Evolutionary conservation across 2,797 vertebrate species (phyloP).

Genomic region (Smutsia temminckii): DNA sequence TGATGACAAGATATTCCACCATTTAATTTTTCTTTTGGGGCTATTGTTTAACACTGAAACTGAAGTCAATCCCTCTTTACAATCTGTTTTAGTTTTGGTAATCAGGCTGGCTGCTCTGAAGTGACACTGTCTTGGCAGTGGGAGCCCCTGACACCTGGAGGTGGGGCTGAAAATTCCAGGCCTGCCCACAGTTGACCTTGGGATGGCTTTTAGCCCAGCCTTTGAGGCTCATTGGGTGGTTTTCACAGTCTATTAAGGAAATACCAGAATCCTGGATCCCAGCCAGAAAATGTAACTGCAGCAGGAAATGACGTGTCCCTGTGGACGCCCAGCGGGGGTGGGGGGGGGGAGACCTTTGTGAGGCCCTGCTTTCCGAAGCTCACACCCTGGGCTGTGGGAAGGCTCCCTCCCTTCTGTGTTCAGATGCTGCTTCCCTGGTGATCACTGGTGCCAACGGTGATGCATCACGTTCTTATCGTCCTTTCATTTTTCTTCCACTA

Average conservation of each 20-base stretch:
- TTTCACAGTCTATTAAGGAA: conserved; percentile 65
- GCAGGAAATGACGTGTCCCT: background rate
- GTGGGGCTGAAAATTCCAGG: conserved; percentile 67
- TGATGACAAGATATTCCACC: conserved; percentile 49
- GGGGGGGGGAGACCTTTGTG: background rate
- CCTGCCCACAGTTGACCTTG: conserved; percentile 69
- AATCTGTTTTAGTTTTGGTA: conserved; percentile 55
- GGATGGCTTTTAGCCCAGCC: conserved; percentile 45
- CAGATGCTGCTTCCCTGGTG: background rate
- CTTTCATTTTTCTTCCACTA: background rate
- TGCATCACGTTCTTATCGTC: background rate
- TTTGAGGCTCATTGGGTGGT: background rate
- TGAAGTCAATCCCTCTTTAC: conserved; percentile 67
- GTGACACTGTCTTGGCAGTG: conserved; percentile 60
- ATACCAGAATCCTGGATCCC: conserved; percentile 20
- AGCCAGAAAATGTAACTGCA: conserved; percentile 13
- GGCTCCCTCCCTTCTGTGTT: background rate
- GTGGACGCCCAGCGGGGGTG: background rate
- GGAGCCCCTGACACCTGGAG: conserved; percentile 63
- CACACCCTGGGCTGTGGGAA: background rate
- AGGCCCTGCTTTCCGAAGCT: background rate
- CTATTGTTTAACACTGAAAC: conserved; percentile 56
- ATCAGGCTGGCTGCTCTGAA: conserved; percentile 67
- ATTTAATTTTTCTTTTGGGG: conserved; percentile 68
- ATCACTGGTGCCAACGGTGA: fast-evolving